Evolutionary conservation across 1,140 invertebrate genomes (phyloP).

Genomic region (Drosophila sp.): DNA sequence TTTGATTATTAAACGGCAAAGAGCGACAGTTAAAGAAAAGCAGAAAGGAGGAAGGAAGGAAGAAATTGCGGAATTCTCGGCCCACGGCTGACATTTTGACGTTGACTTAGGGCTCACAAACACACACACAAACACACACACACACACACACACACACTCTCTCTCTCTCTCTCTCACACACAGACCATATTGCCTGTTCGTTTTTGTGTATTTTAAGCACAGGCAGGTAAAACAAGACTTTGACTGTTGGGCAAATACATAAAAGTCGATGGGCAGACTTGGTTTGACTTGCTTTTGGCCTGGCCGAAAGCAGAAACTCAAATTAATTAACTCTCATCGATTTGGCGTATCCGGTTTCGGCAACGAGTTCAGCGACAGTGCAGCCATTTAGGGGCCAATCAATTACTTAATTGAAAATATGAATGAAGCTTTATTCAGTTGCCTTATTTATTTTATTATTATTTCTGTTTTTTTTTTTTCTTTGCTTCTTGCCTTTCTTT

Average conservation of each 20-base stretch:
- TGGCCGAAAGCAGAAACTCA: conserved; percentile 38
- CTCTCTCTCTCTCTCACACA: no score
- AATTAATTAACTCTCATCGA: conserved; percentile 79
- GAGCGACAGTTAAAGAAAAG: conserved; percentile 36
- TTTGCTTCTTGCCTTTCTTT: neutral
- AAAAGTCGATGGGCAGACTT: conserved; percentile 2
- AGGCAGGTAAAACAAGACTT: conserved; percentile 19
- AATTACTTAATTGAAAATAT: conserved; percentile 80
- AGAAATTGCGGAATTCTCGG: conserved; percentile 32
- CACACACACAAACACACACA: conserved; percentile 1
- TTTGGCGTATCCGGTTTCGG: conserved; percentile 36
- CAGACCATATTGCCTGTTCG: neutral
- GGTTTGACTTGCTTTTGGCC: neutral
- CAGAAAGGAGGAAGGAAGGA: neutral
- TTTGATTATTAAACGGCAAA: conserved; percentile 57
- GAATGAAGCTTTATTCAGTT: conserved; percentile 20
- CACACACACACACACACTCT: conserved; percentile 4
- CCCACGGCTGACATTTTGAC: conserved; percentile 66
- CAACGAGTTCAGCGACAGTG: neutral
- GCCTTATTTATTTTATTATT: neutral
- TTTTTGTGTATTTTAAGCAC: conserved; percentile 6
- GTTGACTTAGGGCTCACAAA: conserved; percentile 34
- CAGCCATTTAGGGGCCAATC: conserved; percentile 62
- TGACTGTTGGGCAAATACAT: conserved; percentile 1
- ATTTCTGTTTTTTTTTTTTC: neutral